These are phyloP conservation scores for Clepsis dumicolana DNA, from an alignment of 2,888 invertebrate species.

Conservation along the genomic window DNA sequence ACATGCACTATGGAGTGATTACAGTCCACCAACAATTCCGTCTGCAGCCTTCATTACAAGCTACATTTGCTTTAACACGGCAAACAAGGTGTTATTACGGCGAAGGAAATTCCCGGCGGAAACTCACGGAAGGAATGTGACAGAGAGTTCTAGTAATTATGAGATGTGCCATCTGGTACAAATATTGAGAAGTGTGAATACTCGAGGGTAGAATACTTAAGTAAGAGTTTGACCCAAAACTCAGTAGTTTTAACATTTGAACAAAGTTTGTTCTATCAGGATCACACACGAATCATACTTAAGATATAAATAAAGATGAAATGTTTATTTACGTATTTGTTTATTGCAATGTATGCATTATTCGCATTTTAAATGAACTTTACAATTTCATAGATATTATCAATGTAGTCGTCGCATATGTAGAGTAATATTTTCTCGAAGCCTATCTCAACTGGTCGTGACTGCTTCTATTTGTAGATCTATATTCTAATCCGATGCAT, in stretches of 20 bases:
- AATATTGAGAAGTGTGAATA: background rate
- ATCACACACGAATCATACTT: no score
- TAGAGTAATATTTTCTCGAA: background rate
- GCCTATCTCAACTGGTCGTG: background rate
- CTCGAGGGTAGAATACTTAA: no score
- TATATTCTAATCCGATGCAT: no score
- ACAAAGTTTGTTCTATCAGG: no score
- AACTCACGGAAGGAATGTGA: conserved; percentile 1
- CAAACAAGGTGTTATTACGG: conserved; percentile 42
- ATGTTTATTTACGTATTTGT: no score
- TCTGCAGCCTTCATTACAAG: conserved; percentile 45
- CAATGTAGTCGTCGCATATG: no score
- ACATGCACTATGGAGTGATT: conserved; percentile 63
- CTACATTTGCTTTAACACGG: conserved; percentile 35
- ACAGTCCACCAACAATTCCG: conserved; percentile 58
- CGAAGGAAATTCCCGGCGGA: conserved; percentile 25
- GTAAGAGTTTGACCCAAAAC: no score
- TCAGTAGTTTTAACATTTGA: no score
- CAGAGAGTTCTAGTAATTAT: background rate
- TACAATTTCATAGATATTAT: no score
- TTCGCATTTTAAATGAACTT: no score
- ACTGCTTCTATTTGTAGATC: background rate
- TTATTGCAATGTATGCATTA: no score
- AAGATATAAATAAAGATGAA: no score
- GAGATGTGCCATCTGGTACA: background rate